Evolutionary conservation across 2,113 vertebrate species (phyloP).

Genomic region (Sisor rabdophorus): DNA sequence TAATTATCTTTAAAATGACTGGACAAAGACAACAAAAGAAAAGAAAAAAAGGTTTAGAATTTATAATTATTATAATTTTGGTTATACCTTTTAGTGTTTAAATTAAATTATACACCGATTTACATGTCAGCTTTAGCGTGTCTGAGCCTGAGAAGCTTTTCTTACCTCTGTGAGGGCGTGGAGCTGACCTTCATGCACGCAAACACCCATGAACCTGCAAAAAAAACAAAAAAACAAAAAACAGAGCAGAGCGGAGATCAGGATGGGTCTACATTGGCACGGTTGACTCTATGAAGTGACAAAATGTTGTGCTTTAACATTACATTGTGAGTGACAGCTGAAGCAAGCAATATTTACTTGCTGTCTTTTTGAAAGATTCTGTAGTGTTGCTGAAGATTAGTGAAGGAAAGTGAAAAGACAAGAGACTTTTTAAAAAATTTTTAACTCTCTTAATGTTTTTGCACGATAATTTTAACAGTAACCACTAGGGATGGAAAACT

Average conservation of each 20-base stretch:
- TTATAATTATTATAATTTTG: not conserved
- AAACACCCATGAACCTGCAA: conserved; percentile 95
- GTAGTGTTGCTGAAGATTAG: conserved; percentile 13
- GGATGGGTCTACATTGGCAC: no score
- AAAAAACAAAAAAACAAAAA: not conserved
- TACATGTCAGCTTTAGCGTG: not conserved
- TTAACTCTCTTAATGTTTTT: not conserved
- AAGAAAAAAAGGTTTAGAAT: not conserved
- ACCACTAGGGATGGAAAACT: not conserved
- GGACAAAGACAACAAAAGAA: no score
- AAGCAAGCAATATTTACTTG: not conserved
- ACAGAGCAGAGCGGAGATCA: not conserved
- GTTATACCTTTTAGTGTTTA: no score
- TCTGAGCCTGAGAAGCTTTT: conserved; percentile 32
- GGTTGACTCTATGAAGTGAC: not conserved
- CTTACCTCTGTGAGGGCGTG: conserved; percentile 98
- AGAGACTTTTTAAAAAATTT: not conserved
- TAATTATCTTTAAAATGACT: not conserved
- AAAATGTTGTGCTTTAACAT: no score
- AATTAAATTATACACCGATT: not conserved
- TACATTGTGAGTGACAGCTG: not conserved
- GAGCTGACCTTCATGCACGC: conserved; percentile 95
- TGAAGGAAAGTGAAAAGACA: not conserved
- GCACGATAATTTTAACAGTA: not conserved
- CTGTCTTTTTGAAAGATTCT: not conserved